Conservation (phyloP, 2,888 invertebrate genomes). For the Ennomos fuscantarius region DNA sequence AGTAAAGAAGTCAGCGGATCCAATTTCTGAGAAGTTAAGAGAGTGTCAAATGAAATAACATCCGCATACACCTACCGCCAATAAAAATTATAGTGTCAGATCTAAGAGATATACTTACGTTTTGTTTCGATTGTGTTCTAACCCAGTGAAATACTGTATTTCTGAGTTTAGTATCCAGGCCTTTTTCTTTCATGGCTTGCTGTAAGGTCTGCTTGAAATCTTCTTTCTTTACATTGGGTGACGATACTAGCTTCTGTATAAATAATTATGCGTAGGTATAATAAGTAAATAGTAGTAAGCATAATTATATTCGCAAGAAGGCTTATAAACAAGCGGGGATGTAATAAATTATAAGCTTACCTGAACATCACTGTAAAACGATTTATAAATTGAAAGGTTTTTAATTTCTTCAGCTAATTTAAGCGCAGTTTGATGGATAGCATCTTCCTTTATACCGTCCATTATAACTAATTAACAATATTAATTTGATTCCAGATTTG, state of each 20-base stretch:
- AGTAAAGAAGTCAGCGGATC: constrained; percentile 91
- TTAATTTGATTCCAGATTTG: constrained; percentile 59
- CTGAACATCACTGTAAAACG: constrained; percentile 92
- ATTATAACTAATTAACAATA: constrained; percentile 58
- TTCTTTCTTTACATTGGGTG: constrained; percentile 89
- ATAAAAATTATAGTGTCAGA: too few relatives aligned
- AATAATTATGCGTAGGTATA: not conserved
- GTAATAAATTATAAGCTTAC: constrained; percentile 66
- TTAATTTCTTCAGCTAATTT: constrained; percentile 93
- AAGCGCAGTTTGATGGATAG: constrained; percentile 90
- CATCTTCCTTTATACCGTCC: constrained; percentile 85
- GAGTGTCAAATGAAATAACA: too few relatives aligned
- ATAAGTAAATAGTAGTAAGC: too few relatives aligned
- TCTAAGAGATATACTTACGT: constrained; percentile 53
- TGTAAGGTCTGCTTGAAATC: constrained; percentile 92
- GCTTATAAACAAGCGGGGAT: too few relatives aligned
- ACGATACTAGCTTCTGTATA: constrained; percentile 90
- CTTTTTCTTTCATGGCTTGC: constrained; percentile 90
- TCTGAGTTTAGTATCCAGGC: constrained; percentile 92
- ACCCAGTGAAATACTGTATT: constrained; percentile 94
- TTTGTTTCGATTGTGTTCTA: constrained; percentile 81
- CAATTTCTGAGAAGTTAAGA: constrained; percentile 66
- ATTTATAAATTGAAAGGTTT: constrained; percentile 90
- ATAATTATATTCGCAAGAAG: too few relatives aligned
- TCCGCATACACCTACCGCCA: too few relatives aligned